Conservation (phyloP, 2,888 invertebrate genomes). For the Habroteleia sp. region DNA sequence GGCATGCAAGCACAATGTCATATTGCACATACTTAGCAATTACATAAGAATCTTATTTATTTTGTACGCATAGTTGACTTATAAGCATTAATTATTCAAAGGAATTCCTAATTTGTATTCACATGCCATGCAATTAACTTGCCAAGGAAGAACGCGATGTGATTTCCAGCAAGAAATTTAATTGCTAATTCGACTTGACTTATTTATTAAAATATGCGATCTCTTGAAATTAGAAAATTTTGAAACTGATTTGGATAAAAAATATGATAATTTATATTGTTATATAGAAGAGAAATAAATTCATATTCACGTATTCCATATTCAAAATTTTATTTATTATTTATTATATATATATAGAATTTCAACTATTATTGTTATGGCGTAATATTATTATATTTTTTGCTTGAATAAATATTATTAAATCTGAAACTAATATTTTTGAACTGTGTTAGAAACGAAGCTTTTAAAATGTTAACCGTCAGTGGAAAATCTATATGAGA, state of each 20-base stretch:
- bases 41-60: slow-evolving; percentile 60
- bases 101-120: slow-evolving; percentile 55
- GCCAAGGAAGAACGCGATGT: slow-evolving; percentile 36
- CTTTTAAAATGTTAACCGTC: slow-evolving; percentile 48
- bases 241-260: no score
- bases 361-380: no score
- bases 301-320: no score
- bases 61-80: slow-evolving; percentile 55
- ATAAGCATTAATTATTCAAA: slow-evolving; percentile 60
- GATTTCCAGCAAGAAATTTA: slow-evolving; percentile 59
- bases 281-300: no score
- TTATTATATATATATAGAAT: no score
- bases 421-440: no score
- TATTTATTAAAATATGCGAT: slow-evolving; percentile 49
- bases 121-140: slow-evolving; percentile 54
- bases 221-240: slow-evolving; percentile 37
- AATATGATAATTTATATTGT: no score
- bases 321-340: no score
- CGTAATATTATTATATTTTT: no score
- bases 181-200: slow-evolving; percentile 51
- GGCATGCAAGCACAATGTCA: slow-evolving; percentile 57
- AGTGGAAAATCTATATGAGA: slow-evolving; percentile 41
- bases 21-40: slow-evolving; percentile 55
- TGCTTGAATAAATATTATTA: no score
- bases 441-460: no score